Percentiles rank a stretch among this genome's conserved stretches.
These are phyloP conservation scores for Trachelus stipa DNA, from an alignment of 2,888 invertebrate genomes.

Conservation along the genomic window DNA sequence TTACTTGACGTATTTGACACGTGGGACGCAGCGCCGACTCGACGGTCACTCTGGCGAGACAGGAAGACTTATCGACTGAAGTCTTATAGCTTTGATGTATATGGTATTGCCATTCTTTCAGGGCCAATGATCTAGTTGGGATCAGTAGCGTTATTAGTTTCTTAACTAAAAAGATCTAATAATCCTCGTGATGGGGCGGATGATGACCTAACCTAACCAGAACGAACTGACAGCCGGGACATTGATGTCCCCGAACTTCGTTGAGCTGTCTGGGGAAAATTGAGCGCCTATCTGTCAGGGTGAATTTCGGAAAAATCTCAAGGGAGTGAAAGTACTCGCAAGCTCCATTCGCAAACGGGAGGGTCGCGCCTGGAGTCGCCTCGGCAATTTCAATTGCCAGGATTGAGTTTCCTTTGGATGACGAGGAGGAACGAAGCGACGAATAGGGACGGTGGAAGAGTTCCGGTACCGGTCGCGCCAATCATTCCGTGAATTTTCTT, in stretches of 20 bases:
- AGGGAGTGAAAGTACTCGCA: background rate
- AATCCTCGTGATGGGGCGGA: background rate
- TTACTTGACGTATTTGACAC: background rate
- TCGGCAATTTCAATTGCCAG: background rate
- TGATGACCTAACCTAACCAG: background rate
- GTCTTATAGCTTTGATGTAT: too few species aligned
- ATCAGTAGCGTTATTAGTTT: background rate
- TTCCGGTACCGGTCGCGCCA: background rate
- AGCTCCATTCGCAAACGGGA: background rate
- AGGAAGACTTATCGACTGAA: background rate
- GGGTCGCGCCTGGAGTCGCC: background rate
- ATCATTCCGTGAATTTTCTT: background rate
- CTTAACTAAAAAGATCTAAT: background rate
- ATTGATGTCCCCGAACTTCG: background rate
- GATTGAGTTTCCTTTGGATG: background rate
- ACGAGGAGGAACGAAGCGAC: background rate
- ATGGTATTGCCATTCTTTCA: background rate
- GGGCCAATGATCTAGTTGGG: background rate
- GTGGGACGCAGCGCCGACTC: background rate
- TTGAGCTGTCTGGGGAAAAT: background rate
- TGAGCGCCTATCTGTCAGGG: background rate
- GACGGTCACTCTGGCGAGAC: background rate
- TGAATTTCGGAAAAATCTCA: background rate
- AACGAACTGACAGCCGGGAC: background rate
- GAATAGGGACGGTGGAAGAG: background rate